Conservation (phyloP, 2,888 invertebrate genomes). For the Trichopoda pennipes region DNA sequence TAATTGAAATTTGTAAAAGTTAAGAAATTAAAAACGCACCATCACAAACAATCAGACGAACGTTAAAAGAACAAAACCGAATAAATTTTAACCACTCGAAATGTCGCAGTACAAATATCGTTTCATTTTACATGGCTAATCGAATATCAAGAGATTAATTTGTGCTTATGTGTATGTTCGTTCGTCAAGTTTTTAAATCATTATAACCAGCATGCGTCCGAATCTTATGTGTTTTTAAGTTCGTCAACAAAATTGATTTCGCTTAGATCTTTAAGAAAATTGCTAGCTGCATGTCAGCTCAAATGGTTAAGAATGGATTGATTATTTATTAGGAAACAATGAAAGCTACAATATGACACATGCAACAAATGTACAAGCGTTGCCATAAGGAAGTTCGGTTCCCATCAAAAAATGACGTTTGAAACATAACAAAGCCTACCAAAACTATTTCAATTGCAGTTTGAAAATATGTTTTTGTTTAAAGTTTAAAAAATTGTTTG, state of each 20-base stretch:
- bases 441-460: no score
- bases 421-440: no score
- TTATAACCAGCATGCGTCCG: slow-evolving; percentile 44
- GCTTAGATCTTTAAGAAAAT: slow-evolving; percentile 11
- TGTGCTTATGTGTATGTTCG: not conserved
- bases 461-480: not conserved
- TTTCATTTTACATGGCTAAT: slow-evolving; percentile 25
- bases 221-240: slow-evolving; percentile 40
- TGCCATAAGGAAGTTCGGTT: no score
- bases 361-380: not conserved
- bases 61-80: not conserved
- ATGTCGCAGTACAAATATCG: not conserved
- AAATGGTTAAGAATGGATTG: slow-evolving; percentile 15
- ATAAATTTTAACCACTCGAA: slow-evolving; percentile 12
- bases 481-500: no score
- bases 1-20: slow-evolving; percentile 48
- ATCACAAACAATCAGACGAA: slow-evolving; percentile 10
- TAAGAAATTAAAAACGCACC: slow-evolving; percentile 37
- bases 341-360: not conserved
- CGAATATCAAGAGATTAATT: slow-evolving; percentile 47
- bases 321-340: slow-evolving; percentile 22
- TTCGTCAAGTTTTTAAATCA: slow-evolving; percentile 28
- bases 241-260: slow-evolving; percentile 53
- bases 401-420: no score
- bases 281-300: slow-evolving; percentile 20